Conservation (phyloP, 2,113 vertebrate genomes). For the Heptranchias perlo region DNA sequence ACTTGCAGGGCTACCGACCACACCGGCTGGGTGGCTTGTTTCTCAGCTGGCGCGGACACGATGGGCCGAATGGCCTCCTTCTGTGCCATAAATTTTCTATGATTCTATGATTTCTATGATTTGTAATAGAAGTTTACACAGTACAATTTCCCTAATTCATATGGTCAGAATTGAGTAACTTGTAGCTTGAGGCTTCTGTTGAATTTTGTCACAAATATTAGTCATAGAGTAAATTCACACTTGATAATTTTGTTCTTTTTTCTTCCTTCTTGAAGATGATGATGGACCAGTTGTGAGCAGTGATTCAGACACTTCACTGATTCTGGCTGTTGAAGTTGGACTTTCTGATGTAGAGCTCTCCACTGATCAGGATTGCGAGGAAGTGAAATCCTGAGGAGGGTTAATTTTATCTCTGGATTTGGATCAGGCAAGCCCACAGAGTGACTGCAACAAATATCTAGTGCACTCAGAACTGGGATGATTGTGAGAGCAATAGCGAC, state of each 20-base stretch:
- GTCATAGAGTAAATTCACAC: background rate
- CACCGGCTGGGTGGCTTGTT: no score
- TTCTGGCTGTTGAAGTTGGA: constrained; percentile 74
- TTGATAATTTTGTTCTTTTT: constrained; percentile 35
- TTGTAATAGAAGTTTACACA: background rate
- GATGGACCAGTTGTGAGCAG: constrained; percentile 80
- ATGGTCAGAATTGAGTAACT: background rate
- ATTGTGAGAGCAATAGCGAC: constrained; percentile 64
- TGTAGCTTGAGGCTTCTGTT: background rate
- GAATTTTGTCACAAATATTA: background rate
- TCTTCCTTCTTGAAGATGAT: constrained; percentile 66
- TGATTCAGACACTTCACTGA: constrained; percentile 80
- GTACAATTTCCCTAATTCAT: background rate
- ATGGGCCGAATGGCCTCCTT: no score
- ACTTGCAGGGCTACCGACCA: no score
- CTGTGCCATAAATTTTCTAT: no score
- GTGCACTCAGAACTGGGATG: constrained; percentile 49
- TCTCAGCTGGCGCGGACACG: no score
- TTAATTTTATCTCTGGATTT: constrained; percentile 42
- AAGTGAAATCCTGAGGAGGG: constrained; percentile 73
- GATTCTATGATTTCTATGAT: no score
- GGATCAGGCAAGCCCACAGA: constrained; percentile 48
- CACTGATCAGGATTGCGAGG: constrained; percentile 73
- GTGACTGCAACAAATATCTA: constrained; percentile 49
- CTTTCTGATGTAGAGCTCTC: constrained; percentile 78